Evolutionary conservation across 2,113 vertebrate genomes (phyloP).

Genomic region (Labeo rohita): DNA sequence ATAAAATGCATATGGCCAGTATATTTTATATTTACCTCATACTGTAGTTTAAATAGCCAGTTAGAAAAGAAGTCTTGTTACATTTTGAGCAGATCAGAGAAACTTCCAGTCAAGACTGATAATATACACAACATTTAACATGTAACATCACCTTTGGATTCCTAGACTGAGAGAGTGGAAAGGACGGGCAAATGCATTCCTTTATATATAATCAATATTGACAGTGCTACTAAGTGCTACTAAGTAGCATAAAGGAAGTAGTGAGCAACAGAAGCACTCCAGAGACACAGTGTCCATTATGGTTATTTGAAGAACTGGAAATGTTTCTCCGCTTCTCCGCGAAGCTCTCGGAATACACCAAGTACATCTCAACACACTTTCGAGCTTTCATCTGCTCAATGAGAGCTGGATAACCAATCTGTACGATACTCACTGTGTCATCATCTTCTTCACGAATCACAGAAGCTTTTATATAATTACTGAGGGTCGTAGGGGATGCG

Average conservation of each 20-base stretch:
- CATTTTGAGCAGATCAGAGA: background rate
- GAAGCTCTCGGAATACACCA: slow-evolving; percentile 63
- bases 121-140: background rate
- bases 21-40: background rate
- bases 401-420: slow-evolving; percentile 74
- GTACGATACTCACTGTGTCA: slow-evolving; percentile 69
- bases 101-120: background rate
- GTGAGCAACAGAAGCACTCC: slow-evolving; percentile 43
- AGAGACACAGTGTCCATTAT: background rate
- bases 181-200: background rate
- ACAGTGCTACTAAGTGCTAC: background rate
- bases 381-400: slow-evolving; percentile 70
- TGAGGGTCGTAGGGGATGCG: background rate
- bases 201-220: background rate
- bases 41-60: background rate
- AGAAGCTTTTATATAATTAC: background rate
- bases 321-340: slow-evolving; percentile 59
- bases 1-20: background rate
- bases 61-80: background rate
- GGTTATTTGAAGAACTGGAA: background rate
- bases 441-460: slow-evolving; percentile 1
- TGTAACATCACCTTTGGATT: background rate
- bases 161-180: background rate
- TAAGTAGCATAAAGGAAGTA: slow-evolving; percentile 24
- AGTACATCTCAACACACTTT: slow-evolving; percentile 70